These are phyloP conservation scores for Andricus grossulariae DNA, from an alignment of 1,140 invertebrate species.

Conservation along the genomic window DNA sequence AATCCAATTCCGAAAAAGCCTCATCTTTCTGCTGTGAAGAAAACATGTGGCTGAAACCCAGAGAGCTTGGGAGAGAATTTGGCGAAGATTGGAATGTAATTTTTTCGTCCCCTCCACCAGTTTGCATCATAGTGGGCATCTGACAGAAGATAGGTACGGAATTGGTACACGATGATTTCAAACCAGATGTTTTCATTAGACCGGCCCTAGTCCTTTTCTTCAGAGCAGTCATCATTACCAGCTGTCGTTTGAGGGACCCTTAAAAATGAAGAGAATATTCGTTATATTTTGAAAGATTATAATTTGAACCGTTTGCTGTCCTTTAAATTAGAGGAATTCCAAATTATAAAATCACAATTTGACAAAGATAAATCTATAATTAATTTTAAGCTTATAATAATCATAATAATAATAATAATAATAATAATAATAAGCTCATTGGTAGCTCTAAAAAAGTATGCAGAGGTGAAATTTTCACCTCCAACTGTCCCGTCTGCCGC, in stretches of 20 bases:
- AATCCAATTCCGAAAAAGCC: background rate
- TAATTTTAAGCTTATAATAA: too few species aligned
- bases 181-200: background rate
- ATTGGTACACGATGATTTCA: background rate
- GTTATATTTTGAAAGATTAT: background rate
- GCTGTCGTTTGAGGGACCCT: background rate
- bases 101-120: slow-evolving; percentile 8
- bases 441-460: too few species aligned
- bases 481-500: too few species aligned
- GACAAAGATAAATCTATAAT: too few species aligned
- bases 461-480: too few species aligned
- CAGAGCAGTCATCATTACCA: slow-evolving; percentile 9
- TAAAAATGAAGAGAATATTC: background rate
- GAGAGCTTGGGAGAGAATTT: background rate
- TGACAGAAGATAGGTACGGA: slow-evolving; percentile 6
- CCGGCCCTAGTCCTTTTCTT: background rate
- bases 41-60: background rate
- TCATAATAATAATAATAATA: too few species aligned
- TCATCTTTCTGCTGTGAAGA: background rate
- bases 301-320: too few species aligned
- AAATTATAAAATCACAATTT: too few species aligned
- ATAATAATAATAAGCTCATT: too few species aligned
- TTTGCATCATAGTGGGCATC: slow-evolving; percentile 1
- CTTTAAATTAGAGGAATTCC: too few species aligned
- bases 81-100: background rate